A percentile compares a stretch with the other conserved stretches of the same genome.
phyloP scores from a whole-genome alignment of 2,888 invertebrate species.

The Homarus gammarus region DNA sequence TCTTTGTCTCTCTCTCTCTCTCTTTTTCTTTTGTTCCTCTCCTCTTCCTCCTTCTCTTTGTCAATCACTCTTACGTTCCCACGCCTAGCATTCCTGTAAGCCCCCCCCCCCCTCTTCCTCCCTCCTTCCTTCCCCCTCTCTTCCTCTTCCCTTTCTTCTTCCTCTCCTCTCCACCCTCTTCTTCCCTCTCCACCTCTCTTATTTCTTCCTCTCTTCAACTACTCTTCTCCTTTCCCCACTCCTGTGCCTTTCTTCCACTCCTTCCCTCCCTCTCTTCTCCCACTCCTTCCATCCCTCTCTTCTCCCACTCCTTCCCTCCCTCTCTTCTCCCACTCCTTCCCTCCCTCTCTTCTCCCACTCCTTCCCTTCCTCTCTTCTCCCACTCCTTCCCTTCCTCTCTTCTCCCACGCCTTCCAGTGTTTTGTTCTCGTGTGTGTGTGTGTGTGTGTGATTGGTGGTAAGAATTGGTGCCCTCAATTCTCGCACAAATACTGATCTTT shows the following conservation, averaged over 20 bases:
- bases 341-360: background rate
- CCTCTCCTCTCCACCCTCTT: background rate
- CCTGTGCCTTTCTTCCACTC: background rate
- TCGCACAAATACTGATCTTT: too few species aligned
- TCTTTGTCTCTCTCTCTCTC: too few species aligned
- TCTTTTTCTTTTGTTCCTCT: background rate
- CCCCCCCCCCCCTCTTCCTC: background rate
- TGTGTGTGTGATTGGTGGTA: too few species aligned
- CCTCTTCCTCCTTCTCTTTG: too few species aligned
- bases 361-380: background rate
- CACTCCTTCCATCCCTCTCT: background rate
- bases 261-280: background rate
- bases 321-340: background rate
- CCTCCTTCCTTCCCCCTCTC: background rate
- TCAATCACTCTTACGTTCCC: too few species aligned
- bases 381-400: background rate
- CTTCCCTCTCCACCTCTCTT: background rate
- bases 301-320: background rate
- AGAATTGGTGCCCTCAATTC: too few species aligned
- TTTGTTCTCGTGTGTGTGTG: too few species aligned
- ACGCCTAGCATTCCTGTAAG: too few species aligned
- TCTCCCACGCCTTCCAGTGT: background rate
- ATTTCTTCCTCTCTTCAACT: background rate
- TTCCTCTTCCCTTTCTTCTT: slow-evolving; percentile 11
- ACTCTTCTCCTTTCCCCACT: background rate